These are phyloP conservation scores for Austrolebias charrua DNA, from an alignment of 2,797 vertebrate genomes.

Conservation along the genomic window DNA sequence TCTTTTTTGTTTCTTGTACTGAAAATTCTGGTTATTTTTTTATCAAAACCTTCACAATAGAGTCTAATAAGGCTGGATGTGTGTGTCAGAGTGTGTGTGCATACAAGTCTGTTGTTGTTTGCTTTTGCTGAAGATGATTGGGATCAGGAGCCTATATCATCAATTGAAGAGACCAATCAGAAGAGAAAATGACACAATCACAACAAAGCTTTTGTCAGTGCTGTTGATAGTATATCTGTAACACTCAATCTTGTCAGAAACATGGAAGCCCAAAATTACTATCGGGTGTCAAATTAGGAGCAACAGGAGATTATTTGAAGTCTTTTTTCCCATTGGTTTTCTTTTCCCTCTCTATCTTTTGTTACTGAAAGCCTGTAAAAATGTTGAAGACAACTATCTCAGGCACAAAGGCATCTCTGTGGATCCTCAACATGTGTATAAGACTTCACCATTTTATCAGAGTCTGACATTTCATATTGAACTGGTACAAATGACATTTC, in stretches of 20 bases:
- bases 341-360: constrained; percentile 17
- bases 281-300: constrained; percentile 31
- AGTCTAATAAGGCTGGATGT: neutral
- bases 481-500: constrained; percentile 86
- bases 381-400: constrained; percentile 32
- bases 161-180: constrained; percentile 28
- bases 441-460: constrained; percentile 75
- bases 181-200: constrained; percentile 18
- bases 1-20: neutral
- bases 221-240: constrained; percentile 18
- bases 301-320: constrained; percentile 26
- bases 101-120: neutral
- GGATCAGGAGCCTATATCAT: constrained; percentile 26
- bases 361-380: constrained; percentile 23
- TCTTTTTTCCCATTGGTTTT: constrained; percentile 4
- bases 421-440: constrained; percentile 67
- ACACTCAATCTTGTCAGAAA: constrained; percentile 21
- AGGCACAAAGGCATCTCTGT: constrained; percentile 48
- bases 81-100: neutral
- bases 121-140: constrained; percentile 4
- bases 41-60: neutral
- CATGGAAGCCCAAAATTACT: constrained; percentile 35
- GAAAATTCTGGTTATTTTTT: neutral
- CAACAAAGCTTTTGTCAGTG: constrained; percentile 35
- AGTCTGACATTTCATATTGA: constrained; percentile 86